A percentile compares a stretch with the other conserved stretches of the same genome.
These are phyloP conservation scores for Salarias fasciatus DNA, from an alignment of 2,797 vertebrate species.

Conservation along the genomic window DNA sequence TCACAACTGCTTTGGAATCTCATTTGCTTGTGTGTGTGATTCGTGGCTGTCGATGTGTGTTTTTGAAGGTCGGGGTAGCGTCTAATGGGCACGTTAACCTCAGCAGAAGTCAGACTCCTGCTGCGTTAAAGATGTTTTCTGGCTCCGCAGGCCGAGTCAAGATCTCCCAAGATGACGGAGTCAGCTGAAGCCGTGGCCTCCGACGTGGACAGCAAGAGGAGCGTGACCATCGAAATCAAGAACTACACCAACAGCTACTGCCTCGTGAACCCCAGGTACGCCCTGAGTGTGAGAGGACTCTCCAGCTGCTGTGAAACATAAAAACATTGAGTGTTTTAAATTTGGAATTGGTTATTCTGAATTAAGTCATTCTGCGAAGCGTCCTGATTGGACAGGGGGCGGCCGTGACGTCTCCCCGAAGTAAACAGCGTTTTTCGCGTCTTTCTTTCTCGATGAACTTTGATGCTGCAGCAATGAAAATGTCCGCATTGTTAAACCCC, in stretches of 20 bases:
- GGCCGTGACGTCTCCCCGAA: too few relatives aligned
- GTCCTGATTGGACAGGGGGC: too few relatives aligned
- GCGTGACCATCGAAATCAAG: constrained; percentile 74
- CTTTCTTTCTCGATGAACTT: too few relatives aligned
- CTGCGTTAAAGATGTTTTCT: background rate
- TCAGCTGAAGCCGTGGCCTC: constrained; percentile 76
- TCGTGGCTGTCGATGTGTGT: constrained; percentile 28
- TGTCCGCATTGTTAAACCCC: too few relatives aligned
- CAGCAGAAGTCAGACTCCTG: constrained; percentile 1
- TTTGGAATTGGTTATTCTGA: too few relatives aligned
- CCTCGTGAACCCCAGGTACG: constrained; percentile 79
- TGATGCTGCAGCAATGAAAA: too few relatives aligned
- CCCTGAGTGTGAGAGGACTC: rapidly evolving
- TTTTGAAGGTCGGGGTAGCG: constrained; percentile 53
- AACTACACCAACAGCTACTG: constrained; percentile 76
- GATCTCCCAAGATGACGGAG: constrained; percentile 65
- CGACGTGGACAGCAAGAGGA: constrained; percentile 68
- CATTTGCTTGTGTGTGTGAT: constrained; percentile 58
- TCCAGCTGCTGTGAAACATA: too few relatives aligned
- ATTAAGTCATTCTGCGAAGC: too few relatives aligned
- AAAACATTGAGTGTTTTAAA: too few relatives aligned
- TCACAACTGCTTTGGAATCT: constrained; percentile 55
- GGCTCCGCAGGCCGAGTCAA: too few relatives aligned
- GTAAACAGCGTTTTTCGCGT: too few relatives aligned
- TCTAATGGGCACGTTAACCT: constrained; percentile 18